These are phyloP conservation scores for Ariolimax columbianus DNA, from an alignment of 2,888 invertebrate species.

Conservation along the genomic window DNA sequence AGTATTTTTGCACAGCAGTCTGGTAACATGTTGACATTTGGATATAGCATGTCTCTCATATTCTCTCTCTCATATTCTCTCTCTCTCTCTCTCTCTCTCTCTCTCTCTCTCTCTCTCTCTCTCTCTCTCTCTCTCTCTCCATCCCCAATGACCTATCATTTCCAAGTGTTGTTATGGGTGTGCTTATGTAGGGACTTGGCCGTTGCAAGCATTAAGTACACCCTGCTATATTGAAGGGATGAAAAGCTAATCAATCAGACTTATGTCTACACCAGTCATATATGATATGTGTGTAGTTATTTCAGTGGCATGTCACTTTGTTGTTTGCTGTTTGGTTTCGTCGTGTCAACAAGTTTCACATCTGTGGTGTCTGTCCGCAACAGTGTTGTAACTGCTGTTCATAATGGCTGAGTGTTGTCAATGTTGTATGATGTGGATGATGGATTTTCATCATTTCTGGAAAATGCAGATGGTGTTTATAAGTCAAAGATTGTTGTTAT, in stretches of 20 bases:
- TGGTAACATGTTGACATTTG: too few species aligned
- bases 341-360: background rate
- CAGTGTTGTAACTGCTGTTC: slow-evolving; percentile 23
- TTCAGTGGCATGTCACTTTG: slow-evolving; percentile 1
- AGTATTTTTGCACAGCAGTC: too few species aligned
- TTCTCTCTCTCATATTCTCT: too few species aligned
- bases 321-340: slow-evolving; percentile 3
- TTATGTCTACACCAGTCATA: background rate
- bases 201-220: slow-evolving; percentile 13
- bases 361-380: background rate
- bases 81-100: too few species aligned
- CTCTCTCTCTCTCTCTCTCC: too few species aligned
- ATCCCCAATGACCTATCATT: too few species aligned
- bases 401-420: slow-evolving; percentile 12
- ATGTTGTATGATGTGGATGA: background rate
- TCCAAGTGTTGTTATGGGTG: background rate
- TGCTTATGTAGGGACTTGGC: slow-evolving; percentile 44
- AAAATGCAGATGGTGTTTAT: too few species aligned
- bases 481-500: too few species aligned
- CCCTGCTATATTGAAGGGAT: background rate
- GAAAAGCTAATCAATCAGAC: background rate
- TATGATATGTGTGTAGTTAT: background rate
- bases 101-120: too few species aligned
- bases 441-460: too few species aligned
- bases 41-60: too few species aligned